Evolutionary conservation across 2,888 invertebrate genomes (phyloP).

Genomic region (Metopia argyrocephala): DNA sequence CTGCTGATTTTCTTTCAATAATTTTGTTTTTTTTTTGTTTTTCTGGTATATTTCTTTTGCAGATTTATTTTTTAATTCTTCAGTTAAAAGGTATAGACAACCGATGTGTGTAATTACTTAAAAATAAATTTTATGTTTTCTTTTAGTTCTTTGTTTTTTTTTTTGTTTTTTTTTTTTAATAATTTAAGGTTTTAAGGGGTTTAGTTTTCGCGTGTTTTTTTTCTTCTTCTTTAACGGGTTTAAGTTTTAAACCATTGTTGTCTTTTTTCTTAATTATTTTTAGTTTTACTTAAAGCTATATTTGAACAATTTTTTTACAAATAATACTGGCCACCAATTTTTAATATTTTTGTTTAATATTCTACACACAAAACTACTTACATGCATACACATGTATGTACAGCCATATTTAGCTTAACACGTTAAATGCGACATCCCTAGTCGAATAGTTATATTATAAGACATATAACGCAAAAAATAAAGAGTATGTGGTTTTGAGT

Average conservation of each 20-base stretch:
- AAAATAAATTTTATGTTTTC: slow-evolving; percentile 9
- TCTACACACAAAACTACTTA: too few species aligned
- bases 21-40: neutral
- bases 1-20: neutral
- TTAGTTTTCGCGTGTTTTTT: neutral
- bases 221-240: neutral
- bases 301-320: too few species aligned
- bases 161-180: slow-evolving; percentile 5
- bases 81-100: slow-evolving; percentile 37
- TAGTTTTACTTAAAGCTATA: slow-evolving; percentile 37
- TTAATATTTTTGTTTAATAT: too few species aligned
- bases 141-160: slow-evolving; percentile 1
- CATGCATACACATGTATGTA: too few species aligned
- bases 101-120: slow-evolving; percentile 56
- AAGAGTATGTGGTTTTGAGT: too few species aligned
- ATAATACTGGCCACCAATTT: too few species aligned
- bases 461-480: too few species aligned
- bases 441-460: too few species aligned
- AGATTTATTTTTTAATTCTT: neutral
- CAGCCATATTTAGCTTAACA: too few species aligned
- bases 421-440: too few species aligned
- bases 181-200: slow-evolving; percentile 14
- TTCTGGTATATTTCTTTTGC: neutral
- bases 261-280: slow-evolving; percentile 10
- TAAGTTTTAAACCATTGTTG: slow-evolving; percentile 10